These are phyloP conservation scores for Sterna hirundo DNA, from an alignment of 2,113 vertebrate genomes.

Conservation along the genomic window DNA sequence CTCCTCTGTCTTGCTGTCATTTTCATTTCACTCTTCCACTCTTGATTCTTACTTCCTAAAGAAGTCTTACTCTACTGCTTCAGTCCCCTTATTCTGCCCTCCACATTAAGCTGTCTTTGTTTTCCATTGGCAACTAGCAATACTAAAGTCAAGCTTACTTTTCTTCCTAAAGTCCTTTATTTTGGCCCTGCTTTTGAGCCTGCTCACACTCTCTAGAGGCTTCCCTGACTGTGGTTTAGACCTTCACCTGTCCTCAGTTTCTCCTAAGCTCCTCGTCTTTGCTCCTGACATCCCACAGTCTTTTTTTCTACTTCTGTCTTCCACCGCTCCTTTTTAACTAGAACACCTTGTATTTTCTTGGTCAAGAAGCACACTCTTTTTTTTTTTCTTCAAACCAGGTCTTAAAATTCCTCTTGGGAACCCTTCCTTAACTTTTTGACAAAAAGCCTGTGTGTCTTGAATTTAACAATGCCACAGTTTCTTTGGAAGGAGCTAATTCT, in stretches of 20 bases:
- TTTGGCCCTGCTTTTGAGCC: neutral
- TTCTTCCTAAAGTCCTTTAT: neutral
- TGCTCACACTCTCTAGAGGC: neutral
- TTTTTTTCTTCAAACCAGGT: neutral
- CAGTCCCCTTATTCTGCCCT: neutral
- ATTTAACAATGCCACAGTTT: neutral
- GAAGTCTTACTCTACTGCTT: neutral
- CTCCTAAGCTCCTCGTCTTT: neutral
- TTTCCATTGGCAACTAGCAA: neutral
- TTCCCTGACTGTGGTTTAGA: neutral
- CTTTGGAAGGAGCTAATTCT: neutral
- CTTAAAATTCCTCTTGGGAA: neutral
- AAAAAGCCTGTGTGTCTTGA: neutral
- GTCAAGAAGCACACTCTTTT: neutral
- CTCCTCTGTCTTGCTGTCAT: neutral
- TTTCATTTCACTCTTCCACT: neutral
- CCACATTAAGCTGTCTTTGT: neutral
- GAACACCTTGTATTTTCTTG: neutral
- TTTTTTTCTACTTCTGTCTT: neutral
- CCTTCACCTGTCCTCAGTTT: neutral
- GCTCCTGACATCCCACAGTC: neutral
- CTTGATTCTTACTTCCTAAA: neutral
- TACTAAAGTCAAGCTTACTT: neutral
- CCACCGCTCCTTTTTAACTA: neutral
- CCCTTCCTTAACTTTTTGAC: neutral